A percentile compares a stretch with the other conserved stretches of the same genome.
Conservation (phyloP, 1,140 invertebrate genomes). For the Leptinotarsa lineolata region DNA sequence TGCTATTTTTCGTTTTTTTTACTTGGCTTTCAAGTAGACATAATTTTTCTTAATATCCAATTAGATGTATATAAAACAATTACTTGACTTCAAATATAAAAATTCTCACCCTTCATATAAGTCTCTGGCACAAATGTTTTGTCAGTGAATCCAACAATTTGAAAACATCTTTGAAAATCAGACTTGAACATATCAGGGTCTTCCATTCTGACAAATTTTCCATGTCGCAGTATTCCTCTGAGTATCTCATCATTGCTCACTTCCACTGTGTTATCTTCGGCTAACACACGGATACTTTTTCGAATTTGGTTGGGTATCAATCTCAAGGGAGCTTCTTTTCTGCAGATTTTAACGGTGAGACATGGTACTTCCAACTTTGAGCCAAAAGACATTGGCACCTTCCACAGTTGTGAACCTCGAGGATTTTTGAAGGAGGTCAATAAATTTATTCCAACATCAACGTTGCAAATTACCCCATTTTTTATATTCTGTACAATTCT, state of each 20-base stretch:
- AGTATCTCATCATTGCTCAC: constrained; percentile 30
- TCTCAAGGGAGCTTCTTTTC: constrained; percentile 27
- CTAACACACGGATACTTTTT: constrained; percentile 23
- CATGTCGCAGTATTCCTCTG: constrained; percentile 34
- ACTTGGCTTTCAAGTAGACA: no score
- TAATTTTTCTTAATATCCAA: no score
- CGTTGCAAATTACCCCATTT: constrained; percentile 34
- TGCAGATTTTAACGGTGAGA: constrained; percentile 35
- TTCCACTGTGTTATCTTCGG: constrained; percentile 34
- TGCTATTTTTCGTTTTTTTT: no score
- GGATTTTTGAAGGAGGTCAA: constrained; percentile 33
- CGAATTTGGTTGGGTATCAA: constrained; percentile 18
- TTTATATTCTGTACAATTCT: constrained; percentile 31
- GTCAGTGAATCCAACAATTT: constrained; percentile 32
- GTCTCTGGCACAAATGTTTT: constrained; percentile 34
- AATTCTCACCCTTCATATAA: constrained; percentile 4
- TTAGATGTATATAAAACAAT: no score
- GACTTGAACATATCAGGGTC: constrained; percentile 36
- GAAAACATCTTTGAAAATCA: constrained; percentile 33
- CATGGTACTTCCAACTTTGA: constrained; percentile 28
- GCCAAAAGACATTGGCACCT: constrained; percentile 34
- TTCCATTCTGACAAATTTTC: constrained; percentile 39
- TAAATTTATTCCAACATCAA: constrained; percentile 35
- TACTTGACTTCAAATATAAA: neutral
- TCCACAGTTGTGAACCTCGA: constrained; percentile 37